These are phyloP conservation scores for Heliothis peltigera DNA, from an alignment of 2,888 invertebrate species.

Conservation along the genomic window DNA sequence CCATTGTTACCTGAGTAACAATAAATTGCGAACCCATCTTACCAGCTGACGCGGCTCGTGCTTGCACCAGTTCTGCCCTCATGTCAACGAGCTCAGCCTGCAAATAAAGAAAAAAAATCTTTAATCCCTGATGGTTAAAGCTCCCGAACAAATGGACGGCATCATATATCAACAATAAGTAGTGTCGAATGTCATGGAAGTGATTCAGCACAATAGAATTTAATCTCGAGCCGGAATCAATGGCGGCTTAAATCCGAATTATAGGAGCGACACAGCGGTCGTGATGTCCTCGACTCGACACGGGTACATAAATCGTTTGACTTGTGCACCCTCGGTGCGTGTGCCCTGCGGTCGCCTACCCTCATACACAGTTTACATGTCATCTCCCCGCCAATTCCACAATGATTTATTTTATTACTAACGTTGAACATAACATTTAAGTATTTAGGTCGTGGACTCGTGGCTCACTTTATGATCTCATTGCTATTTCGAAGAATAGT, in stretches of 20 bases:
- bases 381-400: conserved; percentile 62
- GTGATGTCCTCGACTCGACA: conserved; percentile 59
- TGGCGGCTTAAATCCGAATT: conserved; percentile 82
- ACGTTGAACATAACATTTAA: conserved; percentile 45
- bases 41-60: conserved; percentile 89
- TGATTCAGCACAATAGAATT: conserved; percentile 80
- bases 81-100: conserved; percentile 95
- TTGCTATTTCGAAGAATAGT: conserved; percentile 43
- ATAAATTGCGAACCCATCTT: conserved; percentile 6
- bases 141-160: conserved; percentile 65
- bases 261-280: conserved; percentile 70
- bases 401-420: conserved; percentile 65
- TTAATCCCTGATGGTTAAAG: conserved; percentile 63
- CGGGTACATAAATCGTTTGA: conserved; percentile 82
- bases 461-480: conserved; percentile 45
- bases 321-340: conserved; percentile 70
- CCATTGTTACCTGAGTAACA: neutral
- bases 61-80: conserved; percentile 93
- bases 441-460: conserved; percentile 49
- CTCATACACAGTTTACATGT: conserved; percentile 68
- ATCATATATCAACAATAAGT: conserved; percentile 77
- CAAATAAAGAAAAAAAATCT: conserved; percentile 69
- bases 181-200: conserved; percentile 75
- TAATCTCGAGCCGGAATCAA: conserved; percentile 76
- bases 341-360: conserved; percentile 57